Percentiles rank a stretch among this genome's conserved stretches.
Evolutionary conservation across 2,888 invertebrate species (phyloP).

Genomic region (Drymonia ruficornis): DNA sequence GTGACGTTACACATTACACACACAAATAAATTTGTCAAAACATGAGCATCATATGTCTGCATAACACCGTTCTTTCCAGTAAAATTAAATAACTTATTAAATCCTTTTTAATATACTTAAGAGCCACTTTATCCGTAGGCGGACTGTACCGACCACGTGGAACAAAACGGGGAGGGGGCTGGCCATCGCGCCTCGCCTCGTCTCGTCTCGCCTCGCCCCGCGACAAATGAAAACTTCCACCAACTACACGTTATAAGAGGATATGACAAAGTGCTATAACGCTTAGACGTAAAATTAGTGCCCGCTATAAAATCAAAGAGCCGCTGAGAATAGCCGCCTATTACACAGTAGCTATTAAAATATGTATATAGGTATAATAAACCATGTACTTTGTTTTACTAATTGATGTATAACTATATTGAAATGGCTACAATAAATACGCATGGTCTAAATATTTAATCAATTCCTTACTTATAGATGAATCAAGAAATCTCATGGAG

Average conservation of each 20-base stretch:
- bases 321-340: conserved; percentile 27
- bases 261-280: conserved; percentile 59
- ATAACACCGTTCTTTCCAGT: too few relatives aligned
- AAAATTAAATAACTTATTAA: background rate
- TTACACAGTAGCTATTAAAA: conserved; percentile 36
- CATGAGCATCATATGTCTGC: too few relatives aligned
- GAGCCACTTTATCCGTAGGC: background rate
- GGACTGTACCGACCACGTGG: background rate
- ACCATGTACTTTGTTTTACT: too few relatives aligned
- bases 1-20: too few relatives aligned
- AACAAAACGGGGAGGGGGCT: background rate
- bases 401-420: too few relatives aligned
- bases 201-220: background rate
- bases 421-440: too few relatives aligned
- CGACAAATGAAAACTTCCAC: conserved; percentile 5
- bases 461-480: too few relatives aligned
- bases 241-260: conserved; percentile 8
- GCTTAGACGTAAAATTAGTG: conserved; percentile 64
- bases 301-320: conserved; percentile 68
- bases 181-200: background rate
- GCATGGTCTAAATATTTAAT: too few relatives aligned
- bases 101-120: background rate
- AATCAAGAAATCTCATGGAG: too few relatives aligned
- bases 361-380: background rate
- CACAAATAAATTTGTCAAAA: too few relatives aligned